Evolutionary conservation across 2,113 vertebrate genomes (phyloP), one percentile per base, ranked within the genome.

Genomic region (Macroglossus sobrinus): DNA sequence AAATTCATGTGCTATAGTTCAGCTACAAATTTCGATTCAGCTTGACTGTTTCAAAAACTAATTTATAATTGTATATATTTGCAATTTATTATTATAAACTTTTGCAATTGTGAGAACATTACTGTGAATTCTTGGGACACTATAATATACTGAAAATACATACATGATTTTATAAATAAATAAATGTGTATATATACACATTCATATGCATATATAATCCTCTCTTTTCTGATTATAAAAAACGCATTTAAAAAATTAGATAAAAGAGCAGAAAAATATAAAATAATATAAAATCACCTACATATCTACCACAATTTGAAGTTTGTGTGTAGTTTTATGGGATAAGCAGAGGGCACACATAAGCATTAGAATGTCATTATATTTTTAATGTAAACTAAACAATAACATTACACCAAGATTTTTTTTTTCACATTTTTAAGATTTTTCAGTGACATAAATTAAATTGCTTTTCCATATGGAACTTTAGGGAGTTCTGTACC

Each of bases 11-110:
- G 19, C 38, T 82, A 57, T 91, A 12, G 26, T 88, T 91, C 33
- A 92, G 15, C 55, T 91, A 40, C 82, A 93, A 68, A 78, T 80
- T 96, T 13, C 91, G 40, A 78, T 88, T 86, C 66, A 84, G 30
- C 15, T 35, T 84, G 19, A 95, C 33, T 16, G 61, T 63, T 80
- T 76, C 92, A 86, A 69, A 86, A 95, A 88, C 19, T 84, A 88
- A 93, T 93, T 88, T 88, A 4, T 82, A 93, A 89, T 91, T 76
- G 55, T 43, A 66, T 89, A n/a, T 63, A 91, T 81, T 95, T 96
- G 38, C 9, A 76, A 92, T 91, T 71, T 88, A 69, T 68, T 76
- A 18, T 33, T 93, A 53, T 4, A 74, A 90, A 75, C 19, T 88
- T 84, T 4, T 45, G 8, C 19, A 30, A 1, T 59, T 69, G 55